phyloP scores from a whole-genome alignment of 2,113 vertebrate genomes.

The Oncorhynchus tshawytscha region DNA sequence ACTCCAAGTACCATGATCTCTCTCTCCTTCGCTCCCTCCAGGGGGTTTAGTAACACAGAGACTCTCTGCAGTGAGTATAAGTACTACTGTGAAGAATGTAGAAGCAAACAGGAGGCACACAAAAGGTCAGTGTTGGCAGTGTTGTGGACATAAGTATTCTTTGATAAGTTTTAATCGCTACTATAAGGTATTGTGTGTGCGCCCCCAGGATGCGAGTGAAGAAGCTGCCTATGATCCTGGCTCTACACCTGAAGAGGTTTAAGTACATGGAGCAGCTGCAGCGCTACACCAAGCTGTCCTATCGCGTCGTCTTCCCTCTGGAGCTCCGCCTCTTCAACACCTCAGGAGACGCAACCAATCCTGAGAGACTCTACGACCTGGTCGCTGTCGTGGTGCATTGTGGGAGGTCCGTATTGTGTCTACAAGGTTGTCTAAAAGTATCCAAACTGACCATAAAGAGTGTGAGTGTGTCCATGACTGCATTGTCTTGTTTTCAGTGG shows the following conservation, averaged over 20 bases:
- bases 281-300: slow-evolving; percentile 95
- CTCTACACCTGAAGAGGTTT: slow-evolving; percentile 94
- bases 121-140: slow-evolving; percentile 79
- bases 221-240: slow-evolving; percentile 96
- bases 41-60: slow-evolving; percentile 98
- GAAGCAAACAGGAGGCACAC: slow-evolving; percentile 98
- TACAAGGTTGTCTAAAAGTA: background rate
- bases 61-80: slow-evolving; percentile 97
- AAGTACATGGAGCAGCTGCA: slow-evolving; percentile 98
- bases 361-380: slow-evolving; percentile 93
- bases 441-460: background rate
- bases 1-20: background rate
- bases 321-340: slow-evolving; percentile 97
- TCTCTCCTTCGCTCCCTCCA: slow-evolving; percentile 55
- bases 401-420: slow-evolving; percentile 79
- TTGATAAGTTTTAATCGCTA: background rate
- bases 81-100: slow-evolving; percentile 97
- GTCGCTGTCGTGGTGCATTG: slow-evolving; percentile 96
- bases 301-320: slow-evolving; percentile 93
- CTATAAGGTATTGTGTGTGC: background rate
- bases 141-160: background rate
- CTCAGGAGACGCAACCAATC: slow-evolving; percentile 90
- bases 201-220: slow-evolving; percentile 89
- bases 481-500: slow-evolving; percentile 72
- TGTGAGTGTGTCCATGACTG: background rate